Evolutionary conservation across 2,888 invertebrate species (phyloP), one percentile per base, ranked within the genome.

Genomic region (Metalampra italica): DNA sequence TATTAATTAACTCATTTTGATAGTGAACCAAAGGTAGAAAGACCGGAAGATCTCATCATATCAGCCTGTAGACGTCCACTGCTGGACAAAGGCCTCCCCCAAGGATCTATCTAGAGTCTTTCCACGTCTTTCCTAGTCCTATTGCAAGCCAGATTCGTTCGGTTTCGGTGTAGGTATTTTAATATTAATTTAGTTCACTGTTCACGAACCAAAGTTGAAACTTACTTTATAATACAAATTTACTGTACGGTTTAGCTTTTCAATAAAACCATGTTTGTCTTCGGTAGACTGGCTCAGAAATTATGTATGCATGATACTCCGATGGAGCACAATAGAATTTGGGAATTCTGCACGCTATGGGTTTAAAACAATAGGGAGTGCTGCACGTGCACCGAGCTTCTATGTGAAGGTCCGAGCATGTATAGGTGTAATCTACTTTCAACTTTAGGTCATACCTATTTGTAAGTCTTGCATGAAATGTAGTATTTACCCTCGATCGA

Each of bases 301-400:
- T 82, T 75, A 79, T 66, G 63, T 75, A 80, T 83, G 75, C 74
- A 76, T 71, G 71, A 66, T 60, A 54, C 60, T 63, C 22, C 22
- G 22, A 22, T 63, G 60, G 62, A 53, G 50, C 50, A 77, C 79
- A 82, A 82, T 81, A 67, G 77, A 79, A 78, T 82, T 84, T 77
- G 66, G 75, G 67, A 72, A 74, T 75, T 74, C 71, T 51, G 61
- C 52, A 52, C 59, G 62, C 62, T 62, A 58, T 60, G 57, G 60
- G 58, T 59, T 59, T 75, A 68, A 75, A 78, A 85, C 83, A 84
- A 85, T 78, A 55, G 79, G 55, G 56, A 52, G 52, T 57, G 52
- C 51, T 52, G 51, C 49, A 40, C 42, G 44, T 44, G 46, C 43
- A 38, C 50, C n/a, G n/a, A 32, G 29, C 32, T 37, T 46, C 29